phyloP scores from a whole-genome alignment of 2,113 vertebrate genomes.

The Crotalus viridis region DNA sequence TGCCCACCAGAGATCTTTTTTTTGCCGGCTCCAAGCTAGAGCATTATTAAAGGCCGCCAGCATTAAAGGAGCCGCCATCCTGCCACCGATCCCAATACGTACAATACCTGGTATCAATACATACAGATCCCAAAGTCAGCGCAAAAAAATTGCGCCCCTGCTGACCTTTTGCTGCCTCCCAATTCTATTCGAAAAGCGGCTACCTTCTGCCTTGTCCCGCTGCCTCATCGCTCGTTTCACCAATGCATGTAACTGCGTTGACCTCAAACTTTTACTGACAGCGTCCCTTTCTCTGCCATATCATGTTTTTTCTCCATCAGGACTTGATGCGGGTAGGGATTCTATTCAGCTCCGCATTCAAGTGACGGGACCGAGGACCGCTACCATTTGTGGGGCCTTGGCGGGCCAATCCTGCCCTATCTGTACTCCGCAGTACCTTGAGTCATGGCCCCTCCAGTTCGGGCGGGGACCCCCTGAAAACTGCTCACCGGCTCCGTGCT shows the following conservation, averaged over 20 bases:
- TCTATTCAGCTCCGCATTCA: not conserved
- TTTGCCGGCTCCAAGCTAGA: not conserved
- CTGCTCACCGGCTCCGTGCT: conserved; percentile 12
- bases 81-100: not conserved
- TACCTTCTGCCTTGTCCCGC: no score
- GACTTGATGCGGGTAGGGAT: not conserved
- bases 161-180: not conserved
- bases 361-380: not conserved
- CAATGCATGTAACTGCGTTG: no score
- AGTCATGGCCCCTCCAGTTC: not conserved
- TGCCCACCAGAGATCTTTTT: not conserved
- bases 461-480: conserved; percentile 36
- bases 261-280: not conserved
- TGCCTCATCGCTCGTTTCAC: fast-evolving
- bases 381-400: not conserved
- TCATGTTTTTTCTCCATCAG: not conserved
- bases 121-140: not conserved
- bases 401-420: not conserved
- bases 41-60: not conserved
- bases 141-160: not conserved
- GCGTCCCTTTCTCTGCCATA: not conserved
- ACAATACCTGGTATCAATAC: no score
- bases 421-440: not conserved
- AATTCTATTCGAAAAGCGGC: not conserved
- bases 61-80: not conserved